Base-by-base conservation (phyloP, 2,888 invertebrate species). In the Phytoseiulus persimilis region DNA sequence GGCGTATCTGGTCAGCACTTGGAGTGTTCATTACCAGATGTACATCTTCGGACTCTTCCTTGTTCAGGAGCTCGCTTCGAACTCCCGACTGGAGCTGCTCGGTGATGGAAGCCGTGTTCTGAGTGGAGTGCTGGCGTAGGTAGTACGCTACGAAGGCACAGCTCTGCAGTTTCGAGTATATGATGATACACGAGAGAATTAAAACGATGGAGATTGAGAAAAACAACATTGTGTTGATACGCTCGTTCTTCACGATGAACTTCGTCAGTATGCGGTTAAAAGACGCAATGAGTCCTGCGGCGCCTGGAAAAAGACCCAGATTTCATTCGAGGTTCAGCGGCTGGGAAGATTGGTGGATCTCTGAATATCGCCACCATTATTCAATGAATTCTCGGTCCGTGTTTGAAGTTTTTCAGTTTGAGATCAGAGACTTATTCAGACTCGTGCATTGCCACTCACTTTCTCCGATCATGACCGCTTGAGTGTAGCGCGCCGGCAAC, bases 381-480 rank as follows among this genome's bases (percentile, higher is more conserved):
- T n/a, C n/a, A n/a, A n/a, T n/a, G n/a, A n/a, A n/a, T n/a, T n/a
- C n/a, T n/a, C n/a, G n/a, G n/a, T n/a, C n/a, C n/a, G n/a, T n/a
- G n/a, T n/a, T n/a, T n/a, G n/a, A n/a, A n/a, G n/a, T n/a, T n/a
- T 39, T 39, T 3, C 39, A 39, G 39, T 39, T 39, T 39, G 39
- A 39, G 39, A 3, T 39, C 39, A 3, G 39, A n/a, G n/a, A n/a
- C n/a, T n/a, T n/a, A n/a, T n/a, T n/a, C n/a, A n/a, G n/a, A n/a
- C n/a, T n/a, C n/a, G n/a, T n/a, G n/a, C n/a, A n/a, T n/a, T n/a
- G n/a, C n/a, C 9, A 93, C 94, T 94, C 94, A 95, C 97, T 97
- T 94, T 97, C 97, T 90, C 97, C 97, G 6, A 96, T 96, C 97
- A 97, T 97, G 0, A 97, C 96, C 65, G 97, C 97, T 93, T 97